Evolutionary conservation across 2,113 vertebrate species (phyloP).

Genomic region (Numenius arquata): DNA sequence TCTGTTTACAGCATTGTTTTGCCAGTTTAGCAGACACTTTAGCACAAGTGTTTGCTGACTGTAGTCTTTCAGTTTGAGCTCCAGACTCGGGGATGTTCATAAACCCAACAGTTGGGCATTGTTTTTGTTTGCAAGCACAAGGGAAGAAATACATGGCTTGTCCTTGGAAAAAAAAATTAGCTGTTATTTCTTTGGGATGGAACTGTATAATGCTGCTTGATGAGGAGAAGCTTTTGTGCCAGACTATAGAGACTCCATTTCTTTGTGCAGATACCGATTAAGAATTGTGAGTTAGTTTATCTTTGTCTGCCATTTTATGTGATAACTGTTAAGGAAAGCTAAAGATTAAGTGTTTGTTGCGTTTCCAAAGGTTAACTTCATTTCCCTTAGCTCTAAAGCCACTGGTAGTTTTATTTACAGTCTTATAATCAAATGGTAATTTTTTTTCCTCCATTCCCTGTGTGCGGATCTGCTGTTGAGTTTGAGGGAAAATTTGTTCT

Average conservation of each 20-base stretch:
- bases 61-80: not conserved
- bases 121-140: not conserved
- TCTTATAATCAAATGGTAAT: not conserved
- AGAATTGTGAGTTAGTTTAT: not conserved
- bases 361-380: not conserved
- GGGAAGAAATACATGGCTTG: not conserved
- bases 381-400: not conserved
- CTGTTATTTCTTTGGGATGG: not conserved
- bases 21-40: not conserved
- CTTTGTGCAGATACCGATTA: not conserved
- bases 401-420: not conserved
- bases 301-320: not conserved
- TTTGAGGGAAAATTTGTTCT: not conserved
- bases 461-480: not conserved
- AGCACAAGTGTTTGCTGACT: not conserved
- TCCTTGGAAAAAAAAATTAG: not conserved
- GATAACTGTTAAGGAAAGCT: not conserved
- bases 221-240: not conserved
- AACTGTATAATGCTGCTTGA: not conserved
- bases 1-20: not conserved
- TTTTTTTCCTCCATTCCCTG: not conserved
- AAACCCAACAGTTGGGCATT: not conserved
- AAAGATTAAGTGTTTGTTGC: not conserved
- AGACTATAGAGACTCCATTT: not conserved
- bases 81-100: not conserved